Evolutionary conservation across 2,888 invertebrate genomes (phyloP).

Genomic region (Ischnura elegans): DNA sequence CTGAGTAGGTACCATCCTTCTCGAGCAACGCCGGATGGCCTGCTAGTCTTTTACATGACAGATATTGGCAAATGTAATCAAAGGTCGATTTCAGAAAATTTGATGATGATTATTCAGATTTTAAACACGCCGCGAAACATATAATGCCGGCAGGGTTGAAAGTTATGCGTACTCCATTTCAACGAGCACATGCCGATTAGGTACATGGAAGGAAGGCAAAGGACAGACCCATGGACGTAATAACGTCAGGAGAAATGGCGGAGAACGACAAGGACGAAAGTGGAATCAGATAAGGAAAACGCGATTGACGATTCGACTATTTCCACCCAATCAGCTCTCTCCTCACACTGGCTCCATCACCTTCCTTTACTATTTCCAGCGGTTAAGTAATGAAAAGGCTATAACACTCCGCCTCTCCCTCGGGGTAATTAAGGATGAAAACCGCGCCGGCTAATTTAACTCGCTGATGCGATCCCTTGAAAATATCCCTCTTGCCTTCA

Average conservation of each 20-base stretch:
- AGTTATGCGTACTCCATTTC: too few species aligned
- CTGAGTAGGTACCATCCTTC: too few species aligned
- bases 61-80: too few species aligned
- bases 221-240: background rate
- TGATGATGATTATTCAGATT: too few species aligned
- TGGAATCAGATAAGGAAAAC: background rate
- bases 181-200: background rate
- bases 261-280: background rate
- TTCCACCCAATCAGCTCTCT: background rate
- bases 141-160: too few species aligned
- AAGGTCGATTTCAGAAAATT: too few species aligned
- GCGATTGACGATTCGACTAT: background rate
- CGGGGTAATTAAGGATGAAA: background rate
- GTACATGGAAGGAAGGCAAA: background rate
- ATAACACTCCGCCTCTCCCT: background rate
- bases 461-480: background rate
- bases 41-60: too few species aligned
- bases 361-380: background rate
- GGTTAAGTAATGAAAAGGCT: background rate
- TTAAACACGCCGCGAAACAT: too few species aligned
- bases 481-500: slow-evolving; percentile 3
- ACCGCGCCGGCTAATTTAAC: slow-evolving; percentile 23
- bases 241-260: background rate
- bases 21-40: too few species aligned
- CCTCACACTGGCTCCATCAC: background rate